These are phyloP conservation scores for Leptocoma aspasia DNA, from an alignment of 2,113 vertebrate genomes.

Conservation along the genomic window DNA sequence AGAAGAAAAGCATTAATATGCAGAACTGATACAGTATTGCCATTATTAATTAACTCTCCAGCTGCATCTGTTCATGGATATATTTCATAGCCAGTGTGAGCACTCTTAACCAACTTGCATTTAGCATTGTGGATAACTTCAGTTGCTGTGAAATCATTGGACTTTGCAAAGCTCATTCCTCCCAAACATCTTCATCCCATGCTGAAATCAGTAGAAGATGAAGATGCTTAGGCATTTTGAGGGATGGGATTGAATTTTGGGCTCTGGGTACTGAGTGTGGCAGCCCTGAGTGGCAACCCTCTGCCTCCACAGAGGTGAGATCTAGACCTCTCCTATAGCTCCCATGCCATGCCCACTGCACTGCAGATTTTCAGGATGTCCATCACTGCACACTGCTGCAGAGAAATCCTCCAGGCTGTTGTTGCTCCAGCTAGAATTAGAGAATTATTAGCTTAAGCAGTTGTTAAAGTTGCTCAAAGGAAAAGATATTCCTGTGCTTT, in stretches of 20 bases:
- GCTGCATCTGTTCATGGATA: neutral
- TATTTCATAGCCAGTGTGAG: neutral
- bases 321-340: neutral
- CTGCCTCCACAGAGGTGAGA: neutral
- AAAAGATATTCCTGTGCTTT: neutral
- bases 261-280: neutral
- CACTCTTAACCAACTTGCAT: no score
- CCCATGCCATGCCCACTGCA: accelerated
- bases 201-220: neutral
- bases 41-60: neutral
- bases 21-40: neutral
- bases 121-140: neutral
- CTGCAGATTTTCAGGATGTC: neutral
- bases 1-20: neutral
- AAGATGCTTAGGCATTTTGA: neutral
- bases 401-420: neutral
- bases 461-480: neutral
- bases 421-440: neutral
- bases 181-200: neutral
- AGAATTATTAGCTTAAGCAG: neutral
- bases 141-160: neutral
- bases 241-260: neutral
- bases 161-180: neutral
- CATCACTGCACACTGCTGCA: neutral
- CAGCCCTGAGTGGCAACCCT: neutral